Conservation (phyloP, 2,113 vertebrate genomes). For the Lophotis ruficrista region DNA sequence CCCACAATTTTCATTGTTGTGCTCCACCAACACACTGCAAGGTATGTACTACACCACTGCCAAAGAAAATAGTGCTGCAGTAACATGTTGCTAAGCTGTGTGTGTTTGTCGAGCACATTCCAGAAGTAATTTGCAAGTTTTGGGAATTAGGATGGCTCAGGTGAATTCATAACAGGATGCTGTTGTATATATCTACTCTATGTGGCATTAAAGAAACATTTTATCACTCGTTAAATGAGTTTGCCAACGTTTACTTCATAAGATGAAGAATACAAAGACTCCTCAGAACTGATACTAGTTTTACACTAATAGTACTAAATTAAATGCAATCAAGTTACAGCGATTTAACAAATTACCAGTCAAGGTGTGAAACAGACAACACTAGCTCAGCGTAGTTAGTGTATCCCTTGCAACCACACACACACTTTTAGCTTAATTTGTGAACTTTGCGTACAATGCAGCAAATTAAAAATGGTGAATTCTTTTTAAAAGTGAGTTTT, state of each 20-base stretch:
- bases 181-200: not conserved
- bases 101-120: not conserved
- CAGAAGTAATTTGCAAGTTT: not conserved
- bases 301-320: not conserved
- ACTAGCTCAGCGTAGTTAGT: not conserved
- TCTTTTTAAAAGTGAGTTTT: not conserved
- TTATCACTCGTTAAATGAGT: not conserved
- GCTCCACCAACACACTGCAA: not conserved
- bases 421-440: not conserved
- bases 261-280: not conserved
- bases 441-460: not conserved
- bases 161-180: not conserved
- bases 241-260: not conserved
- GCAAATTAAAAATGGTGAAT: not conserved
- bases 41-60: slow-evolving; percentile 6
- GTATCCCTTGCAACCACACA: not conserved
- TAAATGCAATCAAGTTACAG: not conserved
- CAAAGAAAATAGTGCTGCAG: slow-evolving; percentile 14
- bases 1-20: slow-evolving; percentile 28
- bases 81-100: not conserved
- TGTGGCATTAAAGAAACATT: not conserved
- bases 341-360: not conserved
- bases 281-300: not conserved
- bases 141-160: not conserved
- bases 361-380: not conserved